Percentiles rank a stretch among this genome's conserved stretches.
Conservation (phyloP, 2,797 vertebrate genomes). For the Gouania willdenowi region DNA sequence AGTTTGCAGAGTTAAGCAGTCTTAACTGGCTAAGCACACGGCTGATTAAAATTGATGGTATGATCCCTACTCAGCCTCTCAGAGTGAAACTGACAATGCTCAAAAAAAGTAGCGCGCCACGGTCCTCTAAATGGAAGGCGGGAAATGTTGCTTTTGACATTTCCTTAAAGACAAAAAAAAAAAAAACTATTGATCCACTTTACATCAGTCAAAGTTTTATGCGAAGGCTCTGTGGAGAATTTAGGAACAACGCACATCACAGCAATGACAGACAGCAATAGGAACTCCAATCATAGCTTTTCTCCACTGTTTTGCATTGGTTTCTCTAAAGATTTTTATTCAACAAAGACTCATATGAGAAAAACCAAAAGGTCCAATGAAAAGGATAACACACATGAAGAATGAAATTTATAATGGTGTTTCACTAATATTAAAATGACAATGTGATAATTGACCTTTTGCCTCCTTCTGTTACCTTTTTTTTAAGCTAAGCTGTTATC, state of each 20-base stretch:
- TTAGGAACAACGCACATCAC: conserved; percentile 41
- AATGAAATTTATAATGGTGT: too few relatives aligned
- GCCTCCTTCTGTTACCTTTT: too few relatives aligned
- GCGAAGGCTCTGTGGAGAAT: conserved; percentile 42
- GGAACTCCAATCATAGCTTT: too few relatives aligned
- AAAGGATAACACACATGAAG: too few relatives aligned
- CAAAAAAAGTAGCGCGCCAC: neutral
- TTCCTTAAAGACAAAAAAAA: too few relatives aligned
- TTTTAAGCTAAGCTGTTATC: too few relatives aligned
- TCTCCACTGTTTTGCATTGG: too few relatives aligned
- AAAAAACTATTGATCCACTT: conserved; percentile 59
- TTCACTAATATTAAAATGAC: too few relatives aligned
- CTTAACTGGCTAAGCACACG: conserved; percentile 8
- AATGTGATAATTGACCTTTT: too few relatives aligned
- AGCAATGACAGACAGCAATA: conserved; percentile 11
- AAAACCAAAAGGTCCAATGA: too few relatives aligned
- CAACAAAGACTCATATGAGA: too few relatives aligned
- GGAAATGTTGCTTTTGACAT: conserved; percentile 42
- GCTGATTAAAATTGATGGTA: conserved; percentile 4
- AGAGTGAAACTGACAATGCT: conserved; percentile 18
- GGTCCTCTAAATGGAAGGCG: conserved; percentile 16
- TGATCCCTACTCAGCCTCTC: neutral
- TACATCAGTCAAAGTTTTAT: conserved; percentile 54
- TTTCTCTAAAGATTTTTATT: too few relatives aligned
- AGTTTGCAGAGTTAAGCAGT: conserved; percentile 11